Evolutionary conservation across 2,888 invertebrate genomes (phyloP).

Genomic region (Rhodophaea formosa): DNA sequence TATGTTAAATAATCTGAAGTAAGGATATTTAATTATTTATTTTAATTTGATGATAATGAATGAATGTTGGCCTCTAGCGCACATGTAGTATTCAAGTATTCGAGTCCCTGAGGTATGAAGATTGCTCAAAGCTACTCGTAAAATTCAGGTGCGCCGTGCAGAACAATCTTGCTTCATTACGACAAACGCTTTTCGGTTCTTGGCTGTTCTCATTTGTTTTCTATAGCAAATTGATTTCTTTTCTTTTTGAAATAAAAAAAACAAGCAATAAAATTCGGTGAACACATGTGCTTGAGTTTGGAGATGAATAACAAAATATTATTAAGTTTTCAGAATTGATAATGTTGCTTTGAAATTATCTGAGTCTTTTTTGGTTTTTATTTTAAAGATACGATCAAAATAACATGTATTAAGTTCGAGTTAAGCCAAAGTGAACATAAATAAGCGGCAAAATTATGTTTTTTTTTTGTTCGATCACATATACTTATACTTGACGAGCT

Average conservation of each 20-base stretch:
- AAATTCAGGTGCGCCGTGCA: constrained; percentile 42
- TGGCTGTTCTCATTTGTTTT: constrained; percentile 21
- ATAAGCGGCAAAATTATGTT: no score
- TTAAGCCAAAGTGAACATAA: no score
- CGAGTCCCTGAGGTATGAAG: constrained; percentile 2
- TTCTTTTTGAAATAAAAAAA: neutral
- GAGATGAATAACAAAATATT: neutral
- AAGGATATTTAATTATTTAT: no score
- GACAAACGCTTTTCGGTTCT: constrained; percentile 36
- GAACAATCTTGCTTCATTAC: constrained; percentile 53
- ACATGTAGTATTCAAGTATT: neutral
- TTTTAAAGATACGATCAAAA: no score
- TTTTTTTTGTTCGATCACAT: no score
- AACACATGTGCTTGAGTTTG: neutral
- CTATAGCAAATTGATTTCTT: neutral
- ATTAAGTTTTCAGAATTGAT: neutral
- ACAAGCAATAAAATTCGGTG: neutral
- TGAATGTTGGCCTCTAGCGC: no score
- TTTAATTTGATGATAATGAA: no score
- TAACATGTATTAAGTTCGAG: no score
- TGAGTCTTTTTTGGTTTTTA: no score
- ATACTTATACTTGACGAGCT: no score
- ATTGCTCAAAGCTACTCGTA: constrained; percentile 23
- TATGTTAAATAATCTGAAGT: no score
- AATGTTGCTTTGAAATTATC: no score